Evolutionary conservation across 1,140 invertebrate species (phyloP).

Genomic region (Zaprionus tsacasi): DNA sequence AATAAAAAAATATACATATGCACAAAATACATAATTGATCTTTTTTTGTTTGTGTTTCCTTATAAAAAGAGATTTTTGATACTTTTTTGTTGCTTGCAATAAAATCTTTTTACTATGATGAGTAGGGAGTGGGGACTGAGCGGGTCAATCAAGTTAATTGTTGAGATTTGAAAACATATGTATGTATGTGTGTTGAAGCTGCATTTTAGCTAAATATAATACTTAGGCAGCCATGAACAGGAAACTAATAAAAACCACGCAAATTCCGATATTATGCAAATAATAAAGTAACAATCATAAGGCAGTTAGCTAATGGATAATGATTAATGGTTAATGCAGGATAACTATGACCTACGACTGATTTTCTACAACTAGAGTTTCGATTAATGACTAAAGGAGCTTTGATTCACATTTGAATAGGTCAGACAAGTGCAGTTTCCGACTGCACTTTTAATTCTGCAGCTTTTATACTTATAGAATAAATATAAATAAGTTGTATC

Average conservation of each 20-base stretch:
- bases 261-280: constrained; percentile 45
- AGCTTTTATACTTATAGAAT: constrained; percentile 33
- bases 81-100: constrained; percentile 45
- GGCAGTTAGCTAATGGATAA: constrained; percentile 61
- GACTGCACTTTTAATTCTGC: constrained; percentile 28
- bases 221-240: constrained; percentile 60
- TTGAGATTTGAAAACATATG: constrained; percentile 62
- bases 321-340: constrained; percentile 47
- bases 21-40: constrained; percentile 58
- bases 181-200: constrained; percentile 33
- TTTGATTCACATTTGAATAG: constrained; percentile 73
- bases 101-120: constrained; percentile 50
- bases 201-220: constrained; percentile 61
- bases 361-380: constrained; percentile 58
- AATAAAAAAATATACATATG: constrained; percentile 75
- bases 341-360: constrained; percentile 65
- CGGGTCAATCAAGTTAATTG: constrained; percentile 38
- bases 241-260: constrained; percentile 41
- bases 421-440: constrained; percentile 29
- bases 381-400: constrained; percentile 72
- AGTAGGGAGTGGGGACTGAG: constrained; percentile 29
- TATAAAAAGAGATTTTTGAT: constrained; percentile 65
- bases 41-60: constrained; percentile 11
- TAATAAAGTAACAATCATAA: constrained; percentile 62
- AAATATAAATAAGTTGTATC: constrained; percentile 70